Percentiles rank a stretch among this genome's conserved stretches.
These are phyloP conservation scores for Eriocheir sinensis DNA, from an alignment of 1,140 invertebrate genomes.

Conservation along the genomic window DNA sequence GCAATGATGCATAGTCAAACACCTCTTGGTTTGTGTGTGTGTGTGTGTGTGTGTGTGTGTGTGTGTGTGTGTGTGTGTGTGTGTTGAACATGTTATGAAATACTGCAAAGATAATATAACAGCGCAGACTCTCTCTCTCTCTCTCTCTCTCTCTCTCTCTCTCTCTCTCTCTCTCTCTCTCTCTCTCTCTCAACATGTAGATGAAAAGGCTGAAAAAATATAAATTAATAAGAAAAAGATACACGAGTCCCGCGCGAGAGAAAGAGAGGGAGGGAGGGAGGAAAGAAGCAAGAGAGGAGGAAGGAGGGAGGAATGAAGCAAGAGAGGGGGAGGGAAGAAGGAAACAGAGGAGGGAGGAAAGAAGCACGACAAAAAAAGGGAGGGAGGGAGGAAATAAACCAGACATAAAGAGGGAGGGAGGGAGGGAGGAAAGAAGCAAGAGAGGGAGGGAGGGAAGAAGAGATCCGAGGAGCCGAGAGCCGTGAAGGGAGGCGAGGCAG, in stretches of 20 bases:
- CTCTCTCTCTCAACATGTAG: no score
- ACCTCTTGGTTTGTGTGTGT: conserved; percentile 15
- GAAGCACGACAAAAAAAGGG: not conserved
- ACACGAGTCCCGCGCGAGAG: not conserved
- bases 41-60: conserved; percentile 50
- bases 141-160: no score
- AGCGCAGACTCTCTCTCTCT: no score
- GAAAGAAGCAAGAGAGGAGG: not conserved
- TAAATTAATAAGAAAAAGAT: not conserved
- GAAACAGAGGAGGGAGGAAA: not conserved
- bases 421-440: not conserved
- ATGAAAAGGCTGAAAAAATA: not conserved
- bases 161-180: no score
- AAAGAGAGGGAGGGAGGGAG: conserved; percentile 1
- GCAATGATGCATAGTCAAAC: no score
- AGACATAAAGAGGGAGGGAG: not conserved
- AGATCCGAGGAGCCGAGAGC: not conserved
- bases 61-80: conserved; percentile 52
- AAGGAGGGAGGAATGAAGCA: not conserved
- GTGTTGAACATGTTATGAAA: not conserved
- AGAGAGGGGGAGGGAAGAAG: not conserved
- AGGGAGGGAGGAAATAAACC: not conserved
- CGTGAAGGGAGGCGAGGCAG: not conserved
- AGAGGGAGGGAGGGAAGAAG: not conserved
- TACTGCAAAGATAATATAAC: no score